Evolutionary conservation across 2,113 vertebrate species (phyloP), one percentile per base, ranked within the genome.

Genomic region (Phylloscopus trochiloides): DNA sequence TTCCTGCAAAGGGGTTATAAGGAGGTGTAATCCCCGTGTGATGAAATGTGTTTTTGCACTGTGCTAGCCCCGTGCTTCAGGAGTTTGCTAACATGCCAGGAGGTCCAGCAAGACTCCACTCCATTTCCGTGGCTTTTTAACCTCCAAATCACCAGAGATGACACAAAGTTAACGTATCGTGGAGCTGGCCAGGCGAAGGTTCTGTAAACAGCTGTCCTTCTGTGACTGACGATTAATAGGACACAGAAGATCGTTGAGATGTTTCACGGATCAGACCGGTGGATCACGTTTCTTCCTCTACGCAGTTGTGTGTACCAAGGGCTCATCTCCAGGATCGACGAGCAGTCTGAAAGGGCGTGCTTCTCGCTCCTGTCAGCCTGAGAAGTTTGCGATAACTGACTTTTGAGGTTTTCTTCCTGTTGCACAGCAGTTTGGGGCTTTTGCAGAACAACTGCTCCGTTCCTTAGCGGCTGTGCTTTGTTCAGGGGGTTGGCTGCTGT

Each of bases 271-370:
- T 65, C 82, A 62, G 47, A 14, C 31, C 4, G 31, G 36, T 3
- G 12, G 57, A 48, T 54, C 9, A 7, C 2, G 32, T 66, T 59
- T 63, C 65, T 73, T 51, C 36, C 58, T 6, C 16, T 34, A 3
- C 0, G 2, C 14, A 50, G 48, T 20, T 32, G 7, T 4, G 19
- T 1, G 65, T 14, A 42, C 14, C 72, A 9, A 25, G 31, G 12
- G 13, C 57, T 28, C 6, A 16, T 26, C 72, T 29, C 54, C 59
- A 65, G 78, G n/a, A 45, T 19, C 28, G 13, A 24, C 2, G 12
- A 17, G 25, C 45, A 3, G 28, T 48, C 31, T 7, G 21, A 32
- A 38, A 54, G 40, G 70, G 34, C 22, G 3, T 0, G 19, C 38
- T 78, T 68, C 83, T 76, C 9, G 42, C 47, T 61, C 22, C 38